Evolutionary conservation across 2,113 vertebrate genomes (phyloP), one percentile per base, ranked within the genome.

Genomic region (Mus spicilegus): DNA sequence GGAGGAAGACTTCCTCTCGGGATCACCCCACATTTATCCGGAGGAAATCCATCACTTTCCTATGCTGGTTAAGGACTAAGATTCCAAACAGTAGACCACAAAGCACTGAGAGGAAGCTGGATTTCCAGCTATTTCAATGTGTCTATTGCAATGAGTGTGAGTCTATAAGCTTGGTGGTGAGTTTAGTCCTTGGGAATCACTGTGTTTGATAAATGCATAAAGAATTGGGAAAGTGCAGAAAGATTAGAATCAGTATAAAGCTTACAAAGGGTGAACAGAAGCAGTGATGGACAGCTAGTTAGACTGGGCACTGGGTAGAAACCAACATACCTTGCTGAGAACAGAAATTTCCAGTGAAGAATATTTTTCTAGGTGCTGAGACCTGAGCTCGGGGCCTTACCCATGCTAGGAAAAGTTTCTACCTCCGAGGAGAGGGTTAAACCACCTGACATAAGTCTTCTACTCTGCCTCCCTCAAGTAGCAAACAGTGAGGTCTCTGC

Each of bases 11-110:
- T 93, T 97, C 90, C 61, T 88, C 76, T 22, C 51, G 49, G 67
- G 81, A 96, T 65, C 91, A 92, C 73, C 61, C 73, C 94, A 80
- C 85, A 93, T 84, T 95, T 94, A 96, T 26, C 72, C 77, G 22
- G 85, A 96, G 90, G 88, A 93, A 96, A 90, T 81, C 61, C 63
- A 24, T 2, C 88, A 87, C 87, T 94, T 88, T 93, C 46, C 69
- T 88, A 69, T 11, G 61, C 51, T 54, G 72, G 6, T 36, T 72
- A 67, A 89, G 42, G 58, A 80, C 70, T 82, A 22, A 76, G 51
- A 87, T 54, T 49, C 14, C 85, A 92, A 81, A 65, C 49, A 81
- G 77, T 49, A 87, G 84, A 78, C 13, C 39, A 81, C 36, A 95
- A n/a, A 5, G 39, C 46, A 36, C 76, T 81, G 69, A 28, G 14